A percentile compares a stretch with the other conserved stretches of the same genome.
Conservation (phyloP, 2,888 invertebrate genomes). For the Mesopsocus fuscifrons region DNA sequence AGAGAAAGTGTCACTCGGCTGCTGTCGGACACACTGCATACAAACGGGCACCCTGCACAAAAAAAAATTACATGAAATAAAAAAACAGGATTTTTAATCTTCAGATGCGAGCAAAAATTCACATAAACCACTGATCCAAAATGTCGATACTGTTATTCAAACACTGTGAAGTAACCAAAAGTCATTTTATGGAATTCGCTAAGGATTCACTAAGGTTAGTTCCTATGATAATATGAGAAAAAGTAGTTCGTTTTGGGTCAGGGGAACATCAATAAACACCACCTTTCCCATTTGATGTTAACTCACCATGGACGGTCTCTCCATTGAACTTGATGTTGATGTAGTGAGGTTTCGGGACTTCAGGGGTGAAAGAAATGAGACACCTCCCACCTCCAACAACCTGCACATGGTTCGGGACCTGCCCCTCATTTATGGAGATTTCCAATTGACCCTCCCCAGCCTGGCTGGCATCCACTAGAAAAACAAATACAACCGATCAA, state of each 20-base stretch:
- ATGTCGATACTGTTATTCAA: too few species aligned
- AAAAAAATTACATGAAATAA: slow-evolving; percentile 11
- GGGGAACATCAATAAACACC: too few species aligned
- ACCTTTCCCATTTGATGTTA: too few species aligned
- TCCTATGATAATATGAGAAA: too few species aligned
- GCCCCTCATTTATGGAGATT: slow-evolving; percentile 97
- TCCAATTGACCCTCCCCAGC: slow-evolving; percentile 98
- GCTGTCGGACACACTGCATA: slow-evolving; percentile 66
- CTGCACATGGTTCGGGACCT: slow-evolving; percentile 93
- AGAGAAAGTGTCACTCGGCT: slow-evolving; percentile 54
- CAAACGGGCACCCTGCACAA: slow-evolving; percentile 50
- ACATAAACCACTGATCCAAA: too few species aligned
- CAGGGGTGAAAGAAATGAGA: slow-evolving; percentile 85
- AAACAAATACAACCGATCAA: slow-evolving; percentile 15
- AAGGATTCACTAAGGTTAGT: too few species aligned
- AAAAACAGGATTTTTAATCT: slow-evolving; percentile 3
- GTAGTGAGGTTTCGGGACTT: slow-evolving; percentile 73
- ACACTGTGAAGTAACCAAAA: too few species aligned
- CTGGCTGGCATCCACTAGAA: slow-evolving; percentile 88
- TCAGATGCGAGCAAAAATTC: not conserved
- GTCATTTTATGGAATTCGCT: too few species aligned
- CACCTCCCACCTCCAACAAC: slow-evolving; percentile 91
- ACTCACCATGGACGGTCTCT: slow-evolving; percentile 61
- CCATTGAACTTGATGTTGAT: slow-evolving; percentile 94
- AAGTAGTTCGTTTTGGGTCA: too few species aligned